These are phyloP conservation scores for Etheostoma nigrum DNA, from an alignment of 2,797 vertebrate species.

Conservation along the genomic window DNA sequence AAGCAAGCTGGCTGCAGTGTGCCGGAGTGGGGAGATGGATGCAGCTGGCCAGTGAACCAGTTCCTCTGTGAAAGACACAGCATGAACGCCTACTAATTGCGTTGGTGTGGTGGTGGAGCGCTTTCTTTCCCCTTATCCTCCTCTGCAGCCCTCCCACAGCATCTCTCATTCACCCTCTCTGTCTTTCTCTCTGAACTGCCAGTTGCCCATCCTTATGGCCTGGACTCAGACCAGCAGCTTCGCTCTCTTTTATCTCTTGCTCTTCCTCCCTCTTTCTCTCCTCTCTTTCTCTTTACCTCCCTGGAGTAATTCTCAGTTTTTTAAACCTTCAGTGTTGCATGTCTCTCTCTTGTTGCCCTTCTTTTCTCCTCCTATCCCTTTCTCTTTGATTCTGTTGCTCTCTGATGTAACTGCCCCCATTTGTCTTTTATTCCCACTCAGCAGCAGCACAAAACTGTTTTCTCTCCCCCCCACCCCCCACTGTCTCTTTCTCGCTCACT, in stretches of 20 bases:
- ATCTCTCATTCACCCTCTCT: conserved; percentile 31
- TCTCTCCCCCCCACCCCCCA: neutral
- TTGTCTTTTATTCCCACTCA: conserved; percentile 67
- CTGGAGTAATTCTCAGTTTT: conserved; percentile 47
- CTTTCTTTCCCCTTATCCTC: conserved; percentile 55
- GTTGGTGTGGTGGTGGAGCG: conserved; percentile 44
- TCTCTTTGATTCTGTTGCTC: conserved; percentile 54
- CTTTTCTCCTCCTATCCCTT: conserved; percentile 46
- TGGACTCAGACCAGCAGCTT: conserved; percentile 62
- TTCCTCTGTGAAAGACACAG: conserved; percentile 71
- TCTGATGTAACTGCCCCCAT: conserved; percentile 71
- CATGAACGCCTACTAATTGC: conserved; percentile 78
- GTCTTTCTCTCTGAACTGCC: conserved; percentile 50
- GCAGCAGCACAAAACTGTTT: conserved; percentile 37
- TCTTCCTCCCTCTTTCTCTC: conserved; percentile 19
- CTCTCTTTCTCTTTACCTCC: conserved; percentile 44
- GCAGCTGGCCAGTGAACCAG: conserved; percentile 73
- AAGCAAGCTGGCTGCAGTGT: conserved; percentile 57
- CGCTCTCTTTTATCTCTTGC: conserved; percentile 47
- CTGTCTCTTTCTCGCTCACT: conserved; percentile 16
- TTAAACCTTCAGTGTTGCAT: conserved; percentile 39
- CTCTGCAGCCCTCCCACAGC: conserved; percentile 45
- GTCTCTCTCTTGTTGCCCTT: conserved; percentile 43
- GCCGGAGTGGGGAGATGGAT: conserved; percentile 62
- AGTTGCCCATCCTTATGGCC: conserved; percentile 51